Percentiles rank a stretch among this genome's conserved stretches.
These are phyloP conservation scores for Drosophila tristis DNA, from an alignment of 1,140 invertebrate genomes.

Conservation along the genomic window DNA sequence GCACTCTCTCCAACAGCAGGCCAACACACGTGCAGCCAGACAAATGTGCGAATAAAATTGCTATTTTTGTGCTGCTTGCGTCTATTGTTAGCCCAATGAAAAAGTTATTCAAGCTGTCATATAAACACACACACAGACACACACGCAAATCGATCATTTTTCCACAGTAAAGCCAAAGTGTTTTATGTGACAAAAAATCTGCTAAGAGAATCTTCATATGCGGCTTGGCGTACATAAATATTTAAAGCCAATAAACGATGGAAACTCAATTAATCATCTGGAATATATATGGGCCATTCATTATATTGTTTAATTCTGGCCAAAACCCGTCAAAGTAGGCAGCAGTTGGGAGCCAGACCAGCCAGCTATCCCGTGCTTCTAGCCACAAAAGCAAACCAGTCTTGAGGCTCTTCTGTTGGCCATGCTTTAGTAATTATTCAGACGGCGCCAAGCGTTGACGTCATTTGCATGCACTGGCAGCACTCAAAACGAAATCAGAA, in stretches of 20 bases:
- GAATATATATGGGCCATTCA: no score
- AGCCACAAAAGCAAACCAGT: conserved; percentile 48
- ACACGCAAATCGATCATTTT: conserved; percentile 47
- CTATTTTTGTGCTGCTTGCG: conserved; percentile 65
- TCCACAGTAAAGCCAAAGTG: conserved; percentile 36
- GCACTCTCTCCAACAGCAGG: conserved; percentile 6
- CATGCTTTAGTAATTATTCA: conserved; percentile 50
- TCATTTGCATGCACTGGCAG: conserved; percentile 60
- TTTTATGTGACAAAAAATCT: conserved; percentile 25
- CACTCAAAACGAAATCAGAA: conserved; percentile 60
- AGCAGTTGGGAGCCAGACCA: conserved; percentile 11
- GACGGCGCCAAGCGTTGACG: conserved; percentile 2
- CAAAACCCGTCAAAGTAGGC: background rate
- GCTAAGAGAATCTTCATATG: background rate
- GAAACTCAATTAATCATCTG: no score
- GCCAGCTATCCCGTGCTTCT: conserved; percentile 17
- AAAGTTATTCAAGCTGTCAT: conserved; percentile 20
- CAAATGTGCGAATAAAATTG: conserved; percentile 60
- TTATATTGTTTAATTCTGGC: no score
- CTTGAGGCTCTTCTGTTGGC: conserved; percentile 19
- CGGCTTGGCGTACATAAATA: conserved; percentile 17
- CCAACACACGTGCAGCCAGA: conserved; percentile 45
- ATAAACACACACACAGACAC: conserved; percentile 19
- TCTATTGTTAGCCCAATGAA: conserved; percentile 59
- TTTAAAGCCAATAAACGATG: conserved; percentile 28